Percentiles rank a stretch among this genome's conserved stretches.
Conservation (phyloP, 1,140 invertebrate species). For the Drosophila kohkoa region DNA sequence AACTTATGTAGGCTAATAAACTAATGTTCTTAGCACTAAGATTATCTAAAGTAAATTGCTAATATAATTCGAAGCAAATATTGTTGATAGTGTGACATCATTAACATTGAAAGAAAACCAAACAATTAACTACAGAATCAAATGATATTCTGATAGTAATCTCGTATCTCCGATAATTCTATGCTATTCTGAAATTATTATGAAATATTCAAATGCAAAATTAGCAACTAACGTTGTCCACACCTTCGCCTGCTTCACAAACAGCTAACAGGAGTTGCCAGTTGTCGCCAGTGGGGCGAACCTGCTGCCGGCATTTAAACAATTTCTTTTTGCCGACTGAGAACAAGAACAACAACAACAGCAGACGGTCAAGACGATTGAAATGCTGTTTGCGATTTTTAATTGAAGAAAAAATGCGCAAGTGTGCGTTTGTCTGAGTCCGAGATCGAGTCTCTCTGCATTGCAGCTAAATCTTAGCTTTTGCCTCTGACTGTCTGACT, state of each 20-base stretch:
- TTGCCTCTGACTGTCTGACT: constrained; percentile 14
- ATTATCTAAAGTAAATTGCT: too few relatives aligned
- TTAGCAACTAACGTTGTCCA: constrained; percentile 22
- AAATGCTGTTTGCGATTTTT: constrained; percentile 76
- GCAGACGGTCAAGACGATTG: constrained; percentile 57
- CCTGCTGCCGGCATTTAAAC: constrained; percentile 69
- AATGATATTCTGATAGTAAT: too few relatives aligned
- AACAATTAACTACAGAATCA: too few relatives aligned
- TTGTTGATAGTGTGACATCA: too few relatives aligned
- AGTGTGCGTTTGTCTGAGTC: constrained; percentile 21
- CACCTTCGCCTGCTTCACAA: constrained; percentile 36
- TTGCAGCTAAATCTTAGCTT: constrained; percentile 30
- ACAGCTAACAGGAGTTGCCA: constrained; percentile 35
- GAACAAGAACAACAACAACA: constrained; percentile 34
- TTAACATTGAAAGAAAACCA: too few relatives aligned
- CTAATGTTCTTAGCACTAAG: too few relatives aligned
- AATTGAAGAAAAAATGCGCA: constrained; percentile 71
- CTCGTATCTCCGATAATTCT: background rate
- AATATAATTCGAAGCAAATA: too few relatives aligned
- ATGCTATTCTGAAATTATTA: background rate
- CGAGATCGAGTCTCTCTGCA: constrained; percentile 20
- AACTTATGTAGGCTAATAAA: too few relatives aligned
- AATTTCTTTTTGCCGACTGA: constrained; percentile 71
- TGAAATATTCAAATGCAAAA: constrained; percentile 30
- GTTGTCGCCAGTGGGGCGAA: constrained; percentile 53